Evolutionary conservation across 2,888 invertebrate species (phyloP), one percentile per base, ranked within the genome.

Genomic region (Drosophila dives): DNA sequence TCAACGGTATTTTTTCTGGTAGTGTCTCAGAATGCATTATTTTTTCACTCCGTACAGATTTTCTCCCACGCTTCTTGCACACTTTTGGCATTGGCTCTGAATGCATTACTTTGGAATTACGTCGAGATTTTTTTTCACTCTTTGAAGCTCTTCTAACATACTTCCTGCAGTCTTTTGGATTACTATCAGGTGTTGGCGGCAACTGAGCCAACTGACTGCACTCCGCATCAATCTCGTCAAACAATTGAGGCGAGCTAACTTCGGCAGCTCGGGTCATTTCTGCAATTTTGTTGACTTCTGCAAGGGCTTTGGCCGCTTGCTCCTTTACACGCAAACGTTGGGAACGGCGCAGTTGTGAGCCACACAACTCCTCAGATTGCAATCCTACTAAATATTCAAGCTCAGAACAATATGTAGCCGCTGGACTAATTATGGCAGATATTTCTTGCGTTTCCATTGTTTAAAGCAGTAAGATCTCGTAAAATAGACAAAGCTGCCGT

Each of bases 241-340:
- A 87, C 12, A 84, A 36, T 64, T 76, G 71, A 0, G 83, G 83
- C 1, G 83, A 84, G 11, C 38, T 32, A 17, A 10, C 0, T 38
- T 8, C 3, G 6, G 17, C n/a, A 12, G 29, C n/a, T 45, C 1
- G n/a, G 40, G 5, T n/a, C 26, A 17, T 32, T 2, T 42, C n/a
- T 8, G 23, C 45, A 1, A 5, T 20, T 8, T 40, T 42, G 20
- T 20, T 45, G 2, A 8, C 45, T 26, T 17, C 58, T 11, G 29
- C 3, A 23, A n/a, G 15, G 12, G 5, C 26, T n/a, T 42, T 38
- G 10, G 7, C 10, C 3, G 34, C 17, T 51, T 45, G 54, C 10
- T 68, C 17, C 32, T 45, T 83, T 40, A 66, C 68, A 8, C 68
- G 55, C 33, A 88, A 64, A 11, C 88, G 76, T 48, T 76, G 78